Evolutionary conservation across 2,797 vertebrate species (phyloP), one percentile per base, ranked within the genome.

Genomic region (Chaenodraco wilsoni): DNA sequence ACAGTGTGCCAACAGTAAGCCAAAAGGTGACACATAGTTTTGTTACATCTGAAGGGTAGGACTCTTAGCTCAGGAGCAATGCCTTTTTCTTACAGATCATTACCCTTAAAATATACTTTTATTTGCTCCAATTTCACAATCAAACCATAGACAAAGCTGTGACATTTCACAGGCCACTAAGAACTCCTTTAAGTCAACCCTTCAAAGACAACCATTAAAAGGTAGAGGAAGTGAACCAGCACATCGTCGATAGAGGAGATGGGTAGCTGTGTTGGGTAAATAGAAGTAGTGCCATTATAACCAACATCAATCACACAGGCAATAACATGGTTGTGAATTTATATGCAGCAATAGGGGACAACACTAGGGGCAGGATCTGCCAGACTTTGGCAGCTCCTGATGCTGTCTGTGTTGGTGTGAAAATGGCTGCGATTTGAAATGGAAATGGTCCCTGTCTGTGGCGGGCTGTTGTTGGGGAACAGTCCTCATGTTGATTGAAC

Each of bases 371-470:
- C 76, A 50, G 41, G 49, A 71, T 54, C 76, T 77, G 76, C 64
- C 81, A 86, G 83, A 86, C 72, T 58, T 67, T 76, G 63, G 46
- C 68, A 79, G 82, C 63, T 44, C 19, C 72, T 81, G 79, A 76
- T 60, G 69, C 60, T 60, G 62, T 81, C 80, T 82, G 55, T 72
- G 63, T 55, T 44, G 37, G 65, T 88, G 73, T 89, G 84, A 77
- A 88, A 90, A 85, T 74, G 72, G 72, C 72, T 86, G 68, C 1
- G 61, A 89, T 90, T 91, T 88, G 72, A 91, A 88, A 92, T 87
- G 81, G 84, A 90, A 92, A 90, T 87, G 60, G 64, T 78, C 49
- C 65, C 65, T 84, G 19, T 74, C 74, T 83, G 71, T 82, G 55
- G 64, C 27, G 65, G 57, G 57, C 33, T 83, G 82, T 81, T 74